These are phyloP conservation scores for Rhabdophis nuchalis DNA, from an alignment of 2,797 vertebrate genomes.

Conservation along the genomic window DNA sequence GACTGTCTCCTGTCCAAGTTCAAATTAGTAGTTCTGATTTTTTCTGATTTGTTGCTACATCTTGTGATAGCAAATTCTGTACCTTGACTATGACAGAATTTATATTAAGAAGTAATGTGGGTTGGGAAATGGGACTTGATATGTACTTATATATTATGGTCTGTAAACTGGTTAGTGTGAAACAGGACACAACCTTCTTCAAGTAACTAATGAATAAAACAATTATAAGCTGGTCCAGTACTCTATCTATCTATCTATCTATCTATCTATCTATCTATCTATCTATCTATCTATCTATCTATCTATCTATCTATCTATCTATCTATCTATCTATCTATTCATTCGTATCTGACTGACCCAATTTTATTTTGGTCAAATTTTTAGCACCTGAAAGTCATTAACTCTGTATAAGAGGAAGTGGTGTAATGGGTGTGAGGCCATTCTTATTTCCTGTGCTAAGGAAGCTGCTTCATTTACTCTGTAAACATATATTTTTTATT, in stretches of 20 bases:
- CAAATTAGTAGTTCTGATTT: not conserved
- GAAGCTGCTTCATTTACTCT: not conserved
- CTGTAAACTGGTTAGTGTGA: not conserved
- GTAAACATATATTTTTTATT: not conserved
- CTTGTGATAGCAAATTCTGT: not conserved
- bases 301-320: no score
- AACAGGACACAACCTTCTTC: not conserved
- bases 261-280: no score
- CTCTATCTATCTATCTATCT: no score
- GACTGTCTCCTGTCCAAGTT: not conserved
- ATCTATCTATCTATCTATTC: not conserved
- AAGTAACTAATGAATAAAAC: not conserved
- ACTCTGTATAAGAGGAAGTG: not conserved
- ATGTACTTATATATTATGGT: not conserved
- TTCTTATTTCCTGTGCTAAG: constrained; percentile 3
- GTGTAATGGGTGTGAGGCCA: not conserved
- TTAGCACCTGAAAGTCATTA: not conserved
- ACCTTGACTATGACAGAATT: not conserved
- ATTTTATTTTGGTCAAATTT: not conserved
- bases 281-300: no score
- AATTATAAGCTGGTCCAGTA: not conserved
- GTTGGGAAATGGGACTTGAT: not conserved
- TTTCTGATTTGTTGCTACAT: not conserved
- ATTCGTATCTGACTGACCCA: not conserved
- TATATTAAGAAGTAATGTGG: not conserved